These are phyloP conservation scores for Caenorhabditis virilis DNA, from an alignment of 2,888 invertebrate genomes.

Conservation along the genomic window DNA sequence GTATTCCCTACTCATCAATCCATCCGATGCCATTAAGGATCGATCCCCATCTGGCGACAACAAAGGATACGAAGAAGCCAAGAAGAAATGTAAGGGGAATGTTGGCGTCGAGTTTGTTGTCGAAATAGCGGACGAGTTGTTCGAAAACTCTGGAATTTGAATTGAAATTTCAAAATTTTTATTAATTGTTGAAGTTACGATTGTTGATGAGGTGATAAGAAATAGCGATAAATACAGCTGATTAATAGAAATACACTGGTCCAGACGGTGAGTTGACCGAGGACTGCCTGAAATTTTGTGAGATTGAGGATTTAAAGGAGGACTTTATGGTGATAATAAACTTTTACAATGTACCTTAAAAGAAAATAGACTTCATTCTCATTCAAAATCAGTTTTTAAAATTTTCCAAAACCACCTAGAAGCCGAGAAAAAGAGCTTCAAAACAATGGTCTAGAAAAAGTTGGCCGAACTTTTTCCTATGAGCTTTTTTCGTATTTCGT, in stretches of 20 bases:
- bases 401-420: too few species aligned
- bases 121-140: constrained; percentile 53
- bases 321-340: neutral
- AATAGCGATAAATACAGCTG: constrained; percentile 58
- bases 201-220: constrained; percentile 50
- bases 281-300: constrained; percentile 54
- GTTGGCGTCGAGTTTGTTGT: constrained; percentile 53
- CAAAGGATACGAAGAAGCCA: constrained; percentile 57
- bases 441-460: too few species aligned
- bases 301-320: too few species aligned
- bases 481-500: too few species aligned
- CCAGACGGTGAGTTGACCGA: constrained; percentile 58
- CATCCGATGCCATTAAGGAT: constrained; percentile 56
- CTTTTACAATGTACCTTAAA: neutral
- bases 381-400: too few species aligned
- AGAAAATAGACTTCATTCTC: too few species aligned
- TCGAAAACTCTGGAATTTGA: constrained; percentile 48
- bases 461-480: too few species aligned
- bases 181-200: constrained; percentile 33
- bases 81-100: constrained; percentile 54
- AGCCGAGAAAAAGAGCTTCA: too few species aligned
- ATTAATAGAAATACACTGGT: constrained; percentile 56
- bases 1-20: constrained; percentile 60
- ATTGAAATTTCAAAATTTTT: neutral
- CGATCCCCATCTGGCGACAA: constrained; percentile 55